Percentiles rank a stretch among this genome's conserved stretches.
Conservation (phyloP, 2,888 invertebrate genomes). For the Lucinisca nassula region DNA sequence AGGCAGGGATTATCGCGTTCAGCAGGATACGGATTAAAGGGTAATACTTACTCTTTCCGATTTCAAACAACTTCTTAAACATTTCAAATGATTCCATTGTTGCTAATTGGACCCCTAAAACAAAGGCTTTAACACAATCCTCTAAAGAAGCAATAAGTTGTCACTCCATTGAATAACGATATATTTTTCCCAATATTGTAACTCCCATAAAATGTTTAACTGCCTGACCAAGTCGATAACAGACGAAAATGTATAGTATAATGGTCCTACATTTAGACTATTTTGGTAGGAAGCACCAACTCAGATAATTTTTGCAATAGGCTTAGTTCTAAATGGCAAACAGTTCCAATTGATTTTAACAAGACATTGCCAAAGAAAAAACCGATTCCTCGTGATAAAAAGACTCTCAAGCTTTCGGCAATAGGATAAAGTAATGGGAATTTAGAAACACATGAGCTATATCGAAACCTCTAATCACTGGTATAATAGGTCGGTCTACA, state of each 20-base stretch:
- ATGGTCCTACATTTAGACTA: background rate
- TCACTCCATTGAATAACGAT: background rate
- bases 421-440: background rate
- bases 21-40: too few relatives aligned
- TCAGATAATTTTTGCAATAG: background rate
- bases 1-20: too few relatives aligned
- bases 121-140: background rate
- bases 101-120: background rate
- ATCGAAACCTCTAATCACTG: background rate
- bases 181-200: conserved; percentile 3
- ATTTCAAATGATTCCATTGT: conserved; percentile 62
- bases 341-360: conserved; percentile 5
- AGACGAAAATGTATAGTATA: conserved; percentile 6
- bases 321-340: background rate
- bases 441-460: background rate
- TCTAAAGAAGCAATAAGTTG: background rate
- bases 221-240: background rate
- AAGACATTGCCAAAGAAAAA: background rate
- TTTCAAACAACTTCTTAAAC: conserved; percentile 62
- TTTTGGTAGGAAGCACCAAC: background rate
- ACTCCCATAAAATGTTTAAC: conserved; percentile 9
- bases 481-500: background rate
- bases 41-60: conserved; percentile 65
- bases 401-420: background rate
- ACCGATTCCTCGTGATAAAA: background rate